Percentiles rank a stretch among this genome's conserved stretches.
Evolutionary conservation across 2,797 vertebrate genomes (phyloP).

Genomic region (Lithobates pipiens): DNA sequence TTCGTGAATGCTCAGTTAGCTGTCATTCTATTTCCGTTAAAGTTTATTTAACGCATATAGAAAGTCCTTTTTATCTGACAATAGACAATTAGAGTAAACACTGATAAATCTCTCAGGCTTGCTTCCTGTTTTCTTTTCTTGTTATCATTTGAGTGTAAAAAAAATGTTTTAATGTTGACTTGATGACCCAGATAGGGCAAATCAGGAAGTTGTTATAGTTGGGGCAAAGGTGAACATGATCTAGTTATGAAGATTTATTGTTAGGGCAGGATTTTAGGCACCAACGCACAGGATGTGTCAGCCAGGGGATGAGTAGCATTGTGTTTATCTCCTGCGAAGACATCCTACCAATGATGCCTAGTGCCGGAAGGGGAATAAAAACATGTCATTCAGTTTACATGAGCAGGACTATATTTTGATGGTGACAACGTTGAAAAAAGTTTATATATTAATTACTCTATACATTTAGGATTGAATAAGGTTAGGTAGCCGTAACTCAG

Average conservation of each 20-base stretch:
- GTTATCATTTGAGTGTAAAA: constrained; percentile 42
- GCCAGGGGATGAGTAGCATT: not conserved
- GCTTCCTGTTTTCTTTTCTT: constrained; percentile 57
- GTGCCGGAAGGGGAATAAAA: too few species aligned
- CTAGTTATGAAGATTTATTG: constrained; percentile 36
- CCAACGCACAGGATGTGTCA: constrained; percentile 37
- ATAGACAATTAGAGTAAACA: constrained; percentile 29
- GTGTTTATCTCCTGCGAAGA: not conserved
- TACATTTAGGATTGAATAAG: too few species aligned
- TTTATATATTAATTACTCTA: too few species aligned
- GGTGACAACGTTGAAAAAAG: too few species aligned
- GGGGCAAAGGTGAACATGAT: constrained; percentile 14
- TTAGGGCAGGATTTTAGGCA: constrained; percentile 23
- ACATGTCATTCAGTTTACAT: too few species aligned
- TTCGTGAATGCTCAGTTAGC: not conserved
- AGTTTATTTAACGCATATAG: not conserved
- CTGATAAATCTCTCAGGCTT: constrained; percentile 31
- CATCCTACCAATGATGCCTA: not conserved
- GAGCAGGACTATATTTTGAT: too few species aligned
- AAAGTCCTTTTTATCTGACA: constrained; percentile 42
- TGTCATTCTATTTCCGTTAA: not conserved
- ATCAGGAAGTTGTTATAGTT: constrained; percentile 32
- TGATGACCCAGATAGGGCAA: constrained; percentile 51
- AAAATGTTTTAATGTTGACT: constrained; percentile 28
- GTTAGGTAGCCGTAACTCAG: too few species aligned